These are phyloP conservation scores for Porites rus DNA, from an alignment of 92 coral and sea anemone species.

Conservation along the genomic window DNA sequence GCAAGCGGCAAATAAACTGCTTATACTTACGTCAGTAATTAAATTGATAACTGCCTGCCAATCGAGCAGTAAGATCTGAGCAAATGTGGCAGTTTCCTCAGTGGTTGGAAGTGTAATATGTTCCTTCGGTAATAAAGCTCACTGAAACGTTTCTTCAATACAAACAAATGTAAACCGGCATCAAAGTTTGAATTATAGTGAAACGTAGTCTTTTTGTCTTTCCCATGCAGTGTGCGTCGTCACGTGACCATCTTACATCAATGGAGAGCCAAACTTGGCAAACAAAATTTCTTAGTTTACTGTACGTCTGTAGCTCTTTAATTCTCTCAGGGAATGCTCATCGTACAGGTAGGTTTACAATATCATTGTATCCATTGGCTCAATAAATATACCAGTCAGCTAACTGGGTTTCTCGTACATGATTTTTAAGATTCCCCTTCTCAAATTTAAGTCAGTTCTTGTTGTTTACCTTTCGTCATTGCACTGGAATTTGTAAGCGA, in stretches of 20 bases:
- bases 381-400: background rate
- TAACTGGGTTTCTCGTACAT: background rate
- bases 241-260: conserved; percentile 25
- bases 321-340: background rate
- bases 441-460: too few species aligned
- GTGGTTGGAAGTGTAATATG: too few species aligned
- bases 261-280: conserved; percentile 31
- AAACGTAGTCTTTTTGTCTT: background rate
- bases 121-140: too few species aligned
- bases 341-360: conserved; percentile 20
- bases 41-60: too few species aligned
- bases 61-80: too few species aligned
- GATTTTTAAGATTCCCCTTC: too few species aligned
- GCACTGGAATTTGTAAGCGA: too few species aligned
- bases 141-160: background rate
- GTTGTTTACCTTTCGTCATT: too few species aligned
- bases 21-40: too few species aligned
- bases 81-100: too few species aligned
- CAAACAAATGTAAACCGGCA: background rate
- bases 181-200: background rate
- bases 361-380: background rate
- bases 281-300: background rate
- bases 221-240: background rate
- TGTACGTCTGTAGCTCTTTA: background rate
- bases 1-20: too few species aligned